These are phyloP conservation scores for Polypedilum vanderplanki DNA, from an alignment of 1,140 invertebrate species.

Conservation along the genomic window DNA sequence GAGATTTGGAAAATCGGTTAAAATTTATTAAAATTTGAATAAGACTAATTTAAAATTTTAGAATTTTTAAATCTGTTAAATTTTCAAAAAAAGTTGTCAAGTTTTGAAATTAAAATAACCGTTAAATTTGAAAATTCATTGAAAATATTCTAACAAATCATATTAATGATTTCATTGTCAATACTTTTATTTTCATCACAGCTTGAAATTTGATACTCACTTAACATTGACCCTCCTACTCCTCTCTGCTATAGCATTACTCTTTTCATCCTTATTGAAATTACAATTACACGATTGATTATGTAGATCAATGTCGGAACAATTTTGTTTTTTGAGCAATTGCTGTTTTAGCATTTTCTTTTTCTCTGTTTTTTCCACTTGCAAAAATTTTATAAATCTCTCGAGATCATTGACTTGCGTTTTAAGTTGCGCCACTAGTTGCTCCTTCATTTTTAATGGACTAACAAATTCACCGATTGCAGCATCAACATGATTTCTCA, in stretches of 20 bases:
- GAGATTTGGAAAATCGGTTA: too few species aligned
- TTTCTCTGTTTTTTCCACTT: constrained; percentile 56
- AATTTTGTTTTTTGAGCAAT: constrained; percentile 8
- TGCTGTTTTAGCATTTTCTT: constrained; percentile 20
- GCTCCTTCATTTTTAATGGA: constrained; percentile 92
- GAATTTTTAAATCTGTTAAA: too few species aligned
- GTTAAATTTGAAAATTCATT: too few species aligned
- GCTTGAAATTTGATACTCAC: constrained; percentile 2
- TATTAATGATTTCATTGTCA: too few species aligned
- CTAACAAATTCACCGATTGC: constrained; percentile 77
- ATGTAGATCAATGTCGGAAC: constrained; percentile 1
- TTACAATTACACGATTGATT: constrained; percentile 25
- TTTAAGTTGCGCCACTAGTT: constrained; percentile 88
- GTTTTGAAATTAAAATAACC: too few species aligned
- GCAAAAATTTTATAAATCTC: constrained; percentile 92
- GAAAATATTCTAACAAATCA: too few species aligned
- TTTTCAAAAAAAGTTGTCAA: too few species aligned
- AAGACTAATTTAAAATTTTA: too few species aligned
- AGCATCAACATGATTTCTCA: constrained; percentile 57
- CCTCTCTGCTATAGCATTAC: not conserved
- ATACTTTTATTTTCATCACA: too few species aligned
- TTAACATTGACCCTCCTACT: not conserved
- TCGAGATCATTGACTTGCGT: constrained; percentile 96
- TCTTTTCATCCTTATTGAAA: not conserved
- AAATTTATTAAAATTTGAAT: too few species aligned